phyloP scores from a whole-genome alignment of 2,113 vertebrate species.

The Orcinus orca region DNA sequence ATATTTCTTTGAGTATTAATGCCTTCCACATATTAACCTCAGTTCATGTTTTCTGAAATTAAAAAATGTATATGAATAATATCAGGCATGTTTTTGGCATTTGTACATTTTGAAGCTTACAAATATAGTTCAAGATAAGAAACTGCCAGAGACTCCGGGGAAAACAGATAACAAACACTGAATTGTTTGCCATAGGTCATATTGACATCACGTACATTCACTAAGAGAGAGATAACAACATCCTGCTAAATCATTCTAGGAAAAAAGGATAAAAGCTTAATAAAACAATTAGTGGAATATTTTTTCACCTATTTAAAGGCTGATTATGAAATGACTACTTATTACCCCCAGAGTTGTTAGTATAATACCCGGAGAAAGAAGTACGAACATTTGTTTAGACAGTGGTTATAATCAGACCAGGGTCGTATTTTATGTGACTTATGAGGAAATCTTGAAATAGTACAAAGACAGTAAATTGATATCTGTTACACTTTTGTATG shows the following conservation, averaged over 20 bases:
- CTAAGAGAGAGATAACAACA: constrained; percentile 1
- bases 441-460: background rate
- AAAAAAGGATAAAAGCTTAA: background rate
- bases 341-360: background rate
- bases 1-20: background rate
- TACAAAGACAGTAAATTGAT: background rate
- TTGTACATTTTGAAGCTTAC: constrained; percentile 54
- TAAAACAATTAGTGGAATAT: background rate
- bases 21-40: background rate
- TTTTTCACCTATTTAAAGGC: background rate
- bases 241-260: constrained; percentile 6
- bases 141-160: constrained; percentile 45
- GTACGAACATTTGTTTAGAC: background rate
- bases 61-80: background rate
- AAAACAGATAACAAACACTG: constrained; percentile 55
- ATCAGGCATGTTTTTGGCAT: background rate
- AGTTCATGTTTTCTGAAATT: background rate
- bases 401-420: background rate
- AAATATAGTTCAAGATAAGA: constrained; percentile 65
- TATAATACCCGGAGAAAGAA: background rate
- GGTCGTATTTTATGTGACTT: background rate
- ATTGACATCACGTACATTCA: background rate
- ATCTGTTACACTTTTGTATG: background rate
- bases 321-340: background rate
- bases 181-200: constrained; percentile 36